These are phyloP conservation scores for Campoplex nolae DNA, from an alignment of 2,888 invertebrate species.

Conservation along the genomic window DNA sequence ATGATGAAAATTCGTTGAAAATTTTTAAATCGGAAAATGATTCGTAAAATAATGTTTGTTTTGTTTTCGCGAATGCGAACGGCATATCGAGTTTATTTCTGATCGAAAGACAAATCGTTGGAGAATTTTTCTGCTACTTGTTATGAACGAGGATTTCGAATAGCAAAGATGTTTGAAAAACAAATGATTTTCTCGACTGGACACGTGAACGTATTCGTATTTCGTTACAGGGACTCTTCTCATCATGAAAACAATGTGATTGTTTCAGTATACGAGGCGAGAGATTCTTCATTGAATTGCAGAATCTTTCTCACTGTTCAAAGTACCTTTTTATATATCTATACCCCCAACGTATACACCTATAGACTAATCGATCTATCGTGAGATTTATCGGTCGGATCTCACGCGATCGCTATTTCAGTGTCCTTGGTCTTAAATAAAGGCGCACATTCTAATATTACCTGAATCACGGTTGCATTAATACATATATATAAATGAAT, in stretches of 20 bases:
- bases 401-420: conserved; percentile 54
- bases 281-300: conserved; percentile 53
- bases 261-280: conserved; percentile 15
- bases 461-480: conserved; percentile 53
- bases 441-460: conserved; percentile 65
- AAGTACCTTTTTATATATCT: neutral
- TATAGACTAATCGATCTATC: conserved; percentile 15
- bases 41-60: too few species aligned
- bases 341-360: neutral
- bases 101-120: too few species aligned
- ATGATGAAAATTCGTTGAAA: too few species aligned
- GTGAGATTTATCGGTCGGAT: conserved; percentile 42
- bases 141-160: too few species aligned
- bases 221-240: neutral
- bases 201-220: neutral
- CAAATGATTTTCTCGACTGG: neutral
- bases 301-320: conserved; percentile 31
- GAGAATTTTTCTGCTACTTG: too few species aligned
- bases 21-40: too few species aligned
- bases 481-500: neutral
- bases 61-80: too few species aligned
- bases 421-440: conserved; percentile 65
- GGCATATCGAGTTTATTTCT: too few species aligned
- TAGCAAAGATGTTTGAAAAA: neutral
- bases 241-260: neutral